A percentile compares a stretch with the other conserved stretches of the same genome.
phyloP scores from a whole-genome alignment of 2,113 vertebrate genomes.

The Gallinago paraguaiae region DNA sequence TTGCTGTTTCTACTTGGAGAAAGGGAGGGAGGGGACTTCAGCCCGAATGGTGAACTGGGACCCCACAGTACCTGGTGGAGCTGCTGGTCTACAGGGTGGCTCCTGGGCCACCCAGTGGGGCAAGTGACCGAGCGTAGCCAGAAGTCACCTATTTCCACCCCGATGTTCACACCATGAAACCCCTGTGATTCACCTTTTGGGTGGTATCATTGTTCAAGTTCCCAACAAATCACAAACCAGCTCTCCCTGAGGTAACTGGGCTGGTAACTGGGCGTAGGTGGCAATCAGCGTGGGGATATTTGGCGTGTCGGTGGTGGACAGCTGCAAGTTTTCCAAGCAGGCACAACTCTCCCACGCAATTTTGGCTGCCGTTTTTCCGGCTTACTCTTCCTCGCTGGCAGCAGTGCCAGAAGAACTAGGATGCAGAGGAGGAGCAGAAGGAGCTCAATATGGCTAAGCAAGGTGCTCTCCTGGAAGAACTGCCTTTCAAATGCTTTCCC shows the following conservation, averaged over 20 bases:
- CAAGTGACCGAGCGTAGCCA: neutral
- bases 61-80: neutral
- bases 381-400: neutral
- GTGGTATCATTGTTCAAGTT: neutral
- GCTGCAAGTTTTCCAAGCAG: neutral
- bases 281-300: neutral
- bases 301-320: neutral
- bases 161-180: neutral
- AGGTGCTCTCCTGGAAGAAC: neutral
- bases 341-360: neutral
- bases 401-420: neutral
- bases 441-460: neutral
- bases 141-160: neutral
- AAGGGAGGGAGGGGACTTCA: neutral
- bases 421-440: neutral
- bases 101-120: neutral
- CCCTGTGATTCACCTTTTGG: neutral
- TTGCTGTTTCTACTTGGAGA: neutral
- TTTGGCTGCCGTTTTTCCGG: neutral
- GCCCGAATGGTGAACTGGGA: accelerated
- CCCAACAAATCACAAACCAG: neutral
- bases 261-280: neutral
- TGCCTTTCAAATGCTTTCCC: neutral
- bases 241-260: neutral
- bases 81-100: neutral